Conservation (phyloP, 2,888 invertebrate species). For the Acanthococcus lagerstroemiae region DNA sequence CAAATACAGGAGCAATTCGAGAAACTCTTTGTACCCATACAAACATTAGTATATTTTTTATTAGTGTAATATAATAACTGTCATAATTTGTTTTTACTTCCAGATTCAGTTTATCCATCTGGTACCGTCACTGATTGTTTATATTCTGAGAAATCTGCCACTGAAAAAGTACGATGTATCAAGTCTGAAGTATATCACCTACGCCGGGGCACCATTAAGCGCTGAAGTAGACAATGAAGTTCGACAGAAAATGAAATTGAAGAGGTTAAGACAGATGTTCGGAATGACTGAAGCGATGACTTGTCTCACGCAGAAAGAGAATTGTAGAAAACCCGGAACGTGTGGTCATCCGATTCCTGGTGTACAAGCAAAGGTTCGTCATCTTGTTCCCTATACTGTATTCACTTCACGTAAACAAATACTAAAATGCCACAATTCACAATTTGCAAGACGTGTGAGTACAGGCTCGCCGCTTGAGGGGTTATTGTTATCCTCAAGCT, state of each 20-base stretch:
- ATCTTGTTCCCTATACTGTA: neutral
- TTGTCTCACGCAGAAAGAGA: neutral
- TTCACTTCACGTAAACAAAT: no score
- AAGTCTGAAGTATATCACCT: constrained; percentile 41
- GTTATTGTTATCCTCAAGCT: neutral
- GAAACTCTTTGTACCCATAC: no score
- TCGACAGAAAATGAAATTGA: neutral
- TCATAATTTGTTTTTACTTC: no score
- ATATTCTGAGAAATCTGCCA: constrained; percentile 50
- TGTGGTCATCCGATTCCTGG: constrained; percentile 35
- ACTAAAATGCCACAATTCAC: no score
- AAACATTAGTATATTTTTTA: no score
- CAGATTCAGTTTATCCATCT: constrained; percentile 55
- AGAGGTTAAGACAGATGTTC: constrained; percentile 16
- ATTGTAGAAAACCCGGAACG: constrained; percentile 31
- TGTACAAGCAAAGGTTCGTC: constrained; percentile 35
- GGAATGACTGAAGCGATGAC: constrained; percentile 35
- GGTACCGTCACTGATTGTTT: constrained; percentile 68
- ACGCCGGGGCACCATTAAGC: constrained; percentile 45
- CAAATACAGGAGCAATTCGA: no score
- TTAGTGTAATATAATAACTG: no score
- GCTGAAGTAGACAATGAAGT: constrained; percentile 1
- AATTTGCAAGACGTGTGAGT: no score
- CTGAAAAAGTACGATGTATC: constrained; percentile 44
- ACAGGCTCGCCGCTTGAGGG: no score